A percentile compares a stretch with the other conserved stretches of the same genome.
Evolutionary conservation across 2,888 invertebrate species (phyloP).

Genomic region (Nephrotoma appendiculata): DNA sequence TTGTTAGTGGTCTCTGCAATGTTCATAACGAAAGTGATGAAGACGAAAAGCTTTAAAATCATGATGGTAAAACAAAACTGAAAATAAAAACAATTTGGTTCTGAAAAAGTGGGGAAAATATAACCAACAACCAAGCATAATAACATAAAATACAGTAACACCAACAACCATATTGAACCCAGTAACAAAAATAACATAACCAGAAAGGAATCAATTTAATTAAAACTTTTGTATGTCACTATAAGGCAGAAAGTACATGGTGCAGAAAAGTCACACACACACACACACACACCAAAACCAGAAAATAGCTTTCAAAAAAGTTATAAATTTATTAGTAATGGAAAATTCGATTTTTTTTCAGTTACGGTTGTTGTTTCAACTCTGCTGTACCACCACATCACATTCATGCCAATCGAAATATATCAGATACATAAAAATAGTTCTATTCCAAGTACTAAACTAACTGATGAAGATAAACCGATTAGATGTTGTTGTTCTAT

Average conservation of each 20-base stretch:
- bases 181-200: not conserved
- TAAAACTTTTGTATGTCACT: not conserved
- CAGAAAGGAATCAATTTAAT: not conserved
- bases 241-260: too few relatives aligned
- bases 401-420: not conserved
- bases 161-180: not conserved
- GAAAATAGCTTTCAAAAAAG: not conserved
- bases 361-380: not conserved
- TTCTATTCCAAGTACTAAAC: not conserved
- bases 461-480: not conserved
- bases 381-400: not conserved
- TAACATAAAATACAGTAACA: not conserved
- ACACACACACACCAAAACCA: not conserved
- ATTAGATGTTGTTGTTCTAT: not conserved
- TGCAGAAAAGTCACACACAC: not conserved
- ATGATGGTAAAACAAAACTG: not conserved
- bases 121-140: not conserved
- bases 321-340: not conserved
- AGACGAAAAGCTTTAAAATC: not conserved
- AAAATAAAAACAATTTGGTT: not conserved
- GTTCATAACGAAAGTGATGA: not conserved
- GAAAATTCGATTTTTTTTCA: not conserved
- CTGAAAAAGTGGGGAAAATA: not conserved
- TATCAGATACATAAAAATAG: not conserved
- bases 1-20: not conserved